A percentile compares a stretch with the other conserved stretches of the same genome.
Evolutionary conservation across 2,888 invertebrate species (phyloP).

Genomic region (Glyphotaelius pellucidus): DNA sequence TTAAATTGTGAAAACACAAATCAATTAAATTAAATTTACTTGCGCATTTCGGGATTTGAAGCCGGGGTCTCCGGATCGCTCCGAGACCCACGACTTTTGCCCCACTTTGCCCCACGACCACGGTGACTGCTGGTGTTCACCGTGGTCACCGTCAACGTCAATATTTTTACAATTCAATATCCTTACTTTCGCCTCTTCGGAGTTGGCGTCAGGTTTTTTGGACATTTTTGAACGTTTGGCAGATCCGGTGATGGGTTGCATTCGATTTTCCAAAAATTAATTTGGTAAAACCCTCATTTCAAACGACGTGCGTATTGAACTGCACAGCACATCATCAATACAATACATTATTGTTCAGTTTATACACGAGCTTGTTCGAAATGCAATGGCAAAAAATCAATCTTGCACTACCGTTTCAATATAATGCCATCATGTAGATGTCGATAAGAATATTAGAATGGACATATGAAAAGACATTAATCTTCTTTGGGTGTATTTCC

Average conservation of each 20-base stretch:
- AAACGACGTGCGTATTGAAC: conserved; percentile 52
- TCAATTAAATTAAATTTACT: no score
- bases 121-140: no score
- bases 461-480: background rate
- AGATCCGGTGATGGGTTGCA: conserved; percentile 31
- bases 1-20: no score
- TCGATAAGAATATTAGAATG: background rate
- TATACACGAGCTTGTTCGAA: conserved; percentile 15
- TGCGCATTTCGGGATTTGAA: no score
- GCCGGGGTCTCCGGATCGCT: no score
- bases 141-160: no score
- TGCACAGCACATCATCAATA: background rate
- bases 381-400: background rate
- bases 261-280: conserved; percentile 56
- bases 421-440: background rate
- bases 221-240: background rate
- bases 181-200: no score
- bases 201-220: no score
- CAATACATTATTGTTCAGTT: conserved; percentile 52
- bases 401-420: background rate
- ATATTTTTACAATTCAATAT: no score
- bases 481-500: background rate
- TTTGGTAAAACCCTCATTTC: conserved; percentile 58
- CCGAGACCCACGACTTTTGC: no score
- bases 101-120: no score